Evolutionary conservation across 30 jellyfish, hydroid and myxozoan genomes (phyloP), one percentile per base, ranked within the genome.

Genomic region (Phacellophora camtschatica): DNA sequence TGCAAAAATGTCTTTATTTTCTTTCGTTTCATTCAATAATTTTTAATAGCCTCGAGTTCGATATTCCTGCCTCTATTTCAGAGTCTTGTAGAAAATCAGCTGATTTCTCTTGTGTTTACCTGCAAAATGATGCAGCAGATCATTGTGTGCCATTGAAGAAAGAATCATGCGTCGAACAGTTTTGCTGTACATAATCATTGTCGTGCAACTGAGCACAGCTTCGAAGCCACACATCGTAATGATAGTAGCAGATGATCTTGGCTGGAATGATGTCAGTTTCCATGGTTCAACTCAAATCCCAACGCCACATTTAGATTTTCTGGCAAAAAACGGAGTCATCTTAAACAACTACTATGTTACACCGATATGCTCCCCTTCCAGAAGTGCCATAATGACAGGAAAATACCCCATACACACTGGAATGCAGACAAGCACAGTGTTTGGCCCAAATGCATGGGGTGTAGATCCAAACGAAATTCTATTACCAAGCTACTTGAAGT

Each of bases 341-440:
- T 73, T 92, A 4, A 92, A 92, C 49, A 85, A 88, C 66, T 92
- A 92, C 66, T 92, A 92, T 74, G 98, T 92, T 36, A 43, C 85
- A 35, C 98, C 98, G 15, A 84, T 71, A 51, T 92, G 98, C 64
- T 62, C 96, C 32, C 98, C 98, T 3, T 74, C 98, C 16, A 61
- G 98, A 57, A 85, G 98, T 59, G 98, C 98, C 0, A 77, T 92
- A 23, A 77, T 92, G 96, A 92, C 98, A 28, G 98, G 98, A 46
- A 85, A 92, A 43, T 92, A 92, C 53, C 98, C 98, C 36, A 92
- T 92, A 1, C 96, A 92, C 64, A 92, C 98, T 22, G 98, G 98
- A 4, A 92, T 85, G 96, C 98, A 92, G 61, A 49, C 92, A 37
- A 85, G 91, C 62, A 81, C 94, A 5, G 84, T 92, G 15, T 85